Conservation (phyloP, 2,113 vertebrate species). For the Boulengeromyrus knoepffleri region DNA sequence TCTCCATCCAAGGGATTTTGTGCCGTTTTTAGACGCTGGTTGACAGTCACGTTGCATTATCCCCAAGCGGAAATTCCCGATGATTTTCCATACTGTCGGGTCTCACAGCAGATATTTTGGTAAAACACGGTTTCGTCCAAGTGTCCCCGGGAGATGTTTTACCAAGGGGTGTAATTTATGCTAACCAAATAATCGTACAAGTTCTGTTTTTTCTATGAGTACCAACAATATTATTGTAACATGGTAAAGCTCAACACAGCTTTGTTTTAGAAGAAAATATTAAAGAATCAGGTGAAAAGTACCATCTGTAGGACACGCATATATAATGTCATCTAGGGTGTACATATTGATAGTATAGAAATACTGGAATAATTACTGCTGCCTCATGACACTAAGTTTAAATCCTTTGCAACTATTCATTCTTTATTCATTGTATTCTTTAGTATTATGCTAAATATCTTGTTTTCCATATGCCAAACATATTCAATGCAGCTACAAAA, state of each 20-base stretch:
- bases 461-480: neutral
- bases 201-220: neutral
- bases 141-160: neutral
- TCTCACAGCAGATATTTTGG: neutral
- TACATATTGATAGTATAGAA: neutral
- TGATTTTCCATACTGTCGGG: neutral
- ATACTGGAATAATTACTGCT: neutral
- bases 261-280: neutral
- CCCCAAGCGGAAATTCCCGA: neutral
- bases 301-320: too few relatives aligned
- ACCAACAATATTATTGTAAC: neutral
- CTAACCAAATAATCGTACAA: neutral
- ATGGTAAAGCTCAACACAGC: neutral
- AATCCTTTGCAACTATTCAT: neutral
- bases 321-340: neutral
- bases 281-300: neutral
- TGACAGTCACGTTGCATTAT: neutral
- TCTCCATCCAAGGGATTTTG: neutral
- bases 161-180: neutral
- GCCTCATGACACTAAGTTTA: neutral
- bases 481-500: neutral
- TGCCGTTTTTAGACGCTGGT: neutral
- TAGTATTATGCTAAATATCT: neutral
- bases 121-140: neutral
- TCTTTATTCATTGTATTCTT: neutral